Conservation (phyloP, 2,113 vertebrate species). For the Phaethornis superciliosus region DNA sequence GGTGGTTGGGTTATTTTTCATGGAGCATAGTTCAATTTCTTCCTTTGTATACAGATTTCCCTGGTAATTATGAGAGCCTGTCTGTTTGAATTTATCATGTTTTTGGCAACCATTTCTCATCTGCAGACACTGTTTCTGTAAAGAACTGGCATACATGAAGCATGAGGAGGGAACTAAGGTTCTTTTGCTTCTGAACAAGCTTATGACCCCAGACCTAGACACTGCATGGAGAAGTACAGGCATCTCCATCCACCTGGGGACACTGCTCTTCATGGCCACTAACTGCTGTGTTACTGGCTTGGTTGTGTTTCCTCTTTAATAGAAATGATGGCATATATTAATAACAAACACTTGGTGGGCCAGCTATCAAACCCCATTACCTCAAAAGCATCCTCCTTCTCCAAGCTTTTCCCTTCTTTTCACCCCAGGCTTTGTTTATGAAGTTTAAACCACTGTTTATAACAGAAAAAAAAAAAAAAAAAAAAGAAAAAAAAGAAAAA, state of each 20-base stretch:
- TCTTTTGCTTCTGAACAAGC: not conserved
- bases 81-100: constrained; percentile 36
- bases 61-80: constrained; percentile 17
- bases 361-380: not conserved
- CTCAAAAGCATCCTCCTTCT: not conserved
- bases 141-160: not conserved
- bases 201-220: not conserved
- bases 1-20: not conserved
- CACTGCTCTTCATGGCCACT: not conserved
- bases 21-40: not conserved
- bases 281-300: not conserved
- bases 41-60: constrained; percentile 32
- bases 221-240: not conserved
- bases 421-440: not conserved
- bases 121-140: not conserved
- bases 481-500: not conserved
- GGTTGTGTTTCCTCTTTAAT: not conserved
- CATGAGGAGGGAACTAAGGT: not conserved
- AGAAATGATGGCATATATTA: not conserved
- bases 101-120: constrained; percentile 4
- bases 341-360: not conserved
- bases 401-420: not conserved
- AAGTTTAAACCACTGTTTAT: not conserved
- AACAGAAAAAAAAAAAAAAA: not conserved
- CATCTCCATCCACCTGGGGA: not conserved